A percentile compares a stretch with the other conserved stretches of the same genome.
Conservation (phyloP, 2,888 invertebrate genomes). For the Acrobeloides nanus region DNA sequence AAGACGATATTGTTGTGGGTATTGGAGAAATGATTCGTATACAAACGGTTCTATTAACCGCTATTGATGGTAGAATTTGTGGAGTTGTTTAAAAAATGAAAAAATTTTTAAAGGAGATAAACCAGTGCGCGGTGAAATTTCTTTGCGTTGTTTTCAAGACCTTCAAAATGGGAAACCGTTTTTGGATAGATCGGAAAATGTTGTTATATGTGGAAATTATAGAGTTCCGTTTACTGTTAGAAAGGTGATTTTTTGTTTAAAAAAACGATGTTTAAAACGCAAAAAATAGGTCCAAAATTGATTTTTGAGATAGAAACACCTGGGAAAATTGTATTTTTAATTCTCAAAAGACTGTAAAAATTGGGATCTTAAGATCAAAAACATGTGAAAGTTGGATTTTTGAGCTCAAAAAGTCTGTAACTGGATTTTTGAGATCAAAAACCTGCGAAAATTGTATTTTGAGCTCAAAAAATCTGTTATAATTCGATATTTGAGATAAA, state of each 20-base stretch:
- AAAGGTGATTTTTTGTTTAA: no score
- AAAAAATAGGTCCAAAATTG: no score
- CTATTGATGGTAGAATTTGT: conserved; percentile 28
- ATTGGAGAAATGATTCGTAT: conserved; percentile 40
- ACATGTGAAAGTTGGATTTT: no score
- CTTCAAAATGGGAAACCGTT: conserved; percentile 31
- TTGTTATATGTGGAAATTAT: conserved; percentile 34
- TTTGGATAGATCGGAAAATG: conserved; percentile 28
- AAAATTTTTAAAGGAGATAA: conserved; percentile 9
- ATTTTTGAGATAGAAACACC: no score
- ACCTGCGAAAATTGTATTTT: background rate
- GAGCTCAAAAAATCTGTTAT: background rate
- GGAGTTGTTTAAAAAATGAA: conserved; percentile 1
- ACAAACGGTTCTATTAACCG: conserved; percentile 35
- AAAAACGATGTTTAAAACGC: no score
- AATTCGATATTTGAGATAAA: no score
- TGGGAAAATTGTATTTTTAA: no score
- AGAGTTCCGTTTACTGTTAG: conserved; percentile 42
- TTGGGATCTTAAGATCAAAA: no score
- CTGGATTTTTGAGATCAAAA: no score
- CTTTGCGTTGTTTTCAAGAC: conserved; percentile 46
- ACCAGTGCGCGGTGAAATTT: conserved; percentile 30
- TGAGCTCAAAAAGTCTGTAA: no score
- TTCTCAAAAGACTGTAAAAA: no score
- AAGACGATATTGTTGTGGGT: conserved; percentile 40